Percentiles rank a stretch among this genome's conserved stretches.
phyloP scores from a whole-genome alignment of 2,888 invertebrate species.

The Tinea trinotella region DNA sequence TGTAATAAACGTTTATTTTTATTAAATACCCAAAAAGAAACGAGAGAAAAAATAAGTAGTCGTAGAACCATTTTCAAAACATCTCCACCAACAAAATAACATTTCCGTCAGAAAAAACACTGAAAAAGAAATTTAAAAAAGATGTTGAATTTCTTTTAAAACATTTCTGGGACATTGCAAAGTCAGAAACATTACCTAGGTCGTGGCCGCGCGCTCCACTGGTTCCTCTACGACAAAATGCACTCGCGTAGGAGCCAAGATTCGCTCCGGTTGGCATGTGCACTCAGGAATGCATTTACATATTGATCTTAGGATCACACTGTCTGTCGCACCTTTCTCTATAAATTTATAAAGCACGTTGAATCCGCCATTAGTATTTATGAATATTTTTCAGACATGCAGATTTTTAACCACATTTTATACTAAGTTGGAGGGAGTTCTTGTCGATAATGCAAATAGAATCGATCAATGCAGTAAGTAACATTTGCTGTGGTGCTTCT shows the following conservation, averaged over 20 bases:
- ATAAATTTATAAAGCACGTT: neutral
- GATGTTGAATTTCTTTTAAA: slow-evolving; percentile 14
- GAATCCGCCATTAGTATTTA: neutral
- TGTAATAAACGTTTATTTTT: neutral
- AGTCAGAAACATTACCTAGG: slow-evolving; percentile 17
- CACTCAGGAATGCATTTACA: slow-evolving; percentile 61
- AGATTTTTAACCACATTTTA: neutral
- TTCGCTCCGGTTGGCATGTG: slow-evolving; percentile 28
- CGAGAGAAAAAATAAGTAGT: neutral
- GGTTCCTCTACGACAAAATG: slow-evolving; percentile 57
- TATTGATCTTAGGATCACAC: slow-evolving; percentile 61
- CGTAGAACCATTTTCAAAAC: neutral
- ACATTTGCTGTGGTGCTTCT: neutral
- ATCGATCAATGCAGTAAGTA: neutral
- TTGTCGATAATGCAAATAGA: neutral
- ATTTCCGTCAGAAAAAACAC: slow-evolving; percentile 13
- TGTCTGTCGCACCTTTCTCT: slow-evolving; percentile 29
- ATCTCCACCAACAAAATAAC: slow-evolving; percentile 9
- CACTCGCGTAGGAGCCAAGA: slow-evolving; percentile 46
- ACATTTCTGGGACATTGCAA: slow-evolving; percentile 14
- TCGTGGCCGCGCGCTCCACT: slow-evolving; percentile 25
- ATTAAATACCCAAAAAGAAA: neutral
- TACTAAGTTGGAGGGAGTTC: neutral
- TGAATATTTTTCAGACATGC: neutral
- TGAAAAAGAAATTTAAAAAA: slow-evolving; percentile 16